phyloP scores from a whole-genome alignment of 2,113 vertebrate genomes.

The Corythoichthys intestinalis region DNA sequence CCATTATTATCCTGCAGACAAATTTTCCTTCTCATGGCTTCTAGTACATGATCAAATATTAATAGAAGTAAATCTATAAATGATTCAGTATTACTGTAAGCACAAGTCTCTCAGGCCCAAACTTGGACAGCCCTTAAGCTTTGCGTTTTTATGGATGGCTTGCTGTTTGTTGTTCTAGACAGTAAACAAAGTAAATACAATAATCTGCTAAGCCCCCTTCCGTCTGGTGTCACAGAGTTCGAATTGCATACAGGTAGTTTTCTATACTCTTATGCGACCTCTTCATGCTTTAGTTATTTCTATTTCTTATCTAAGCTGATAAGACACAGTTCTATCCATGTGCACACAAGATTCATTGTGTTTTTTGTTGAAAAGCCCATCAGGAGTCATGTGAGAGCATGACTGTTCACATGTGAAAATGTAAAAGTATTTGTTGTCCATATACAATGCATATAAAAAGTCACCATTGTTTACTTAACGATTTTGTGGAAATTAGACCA shows the following conservation, averaged over 20 bases:
- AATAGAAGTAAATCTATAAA: background rate
- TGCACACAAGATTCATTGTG: background rate
- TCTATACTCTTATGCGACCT: background rate
- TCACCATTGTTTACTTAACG: too few species aligned
- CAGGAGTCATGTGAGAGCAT: too few species aligned
- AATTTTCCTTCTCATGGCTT: background rate
- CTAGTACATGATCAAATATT: background rate
- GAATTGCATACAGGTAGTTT: background rate
- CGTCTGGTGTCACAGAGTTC: background rate
- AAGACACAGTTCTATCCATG: background rate
- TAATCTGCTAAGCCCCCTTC: background rate
- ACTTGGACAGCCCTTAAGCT: background rate
- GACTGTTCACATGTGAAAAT: too few species aligned
- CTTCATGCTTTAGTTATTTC: background rate
- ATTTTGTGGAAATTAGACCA: too few species aligned
- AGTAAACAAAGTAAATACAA: background rate
- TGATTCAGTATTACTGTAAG: conserved; percentile 1
- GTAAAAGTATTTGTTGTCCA: too few species aligned
- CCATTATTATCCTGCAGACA: background rate
- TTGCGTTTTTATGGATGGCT: background rate
- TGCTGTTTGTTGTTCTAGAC: background rate
- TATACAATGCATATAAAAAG: too few species aligned
- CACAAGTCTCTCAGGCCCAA: background rate
- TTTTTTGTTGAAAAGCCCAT: too few species aligned
- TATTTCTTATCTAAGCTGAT: background rate